Percentiles rank a stretch among this genome's conserved stretches.
These are phyloP conservation scores for Lepidocyrtinus sp. DNA, from an alignment of 2,888 invertebrate genomes.

Conservation along the genomic window DNA sequence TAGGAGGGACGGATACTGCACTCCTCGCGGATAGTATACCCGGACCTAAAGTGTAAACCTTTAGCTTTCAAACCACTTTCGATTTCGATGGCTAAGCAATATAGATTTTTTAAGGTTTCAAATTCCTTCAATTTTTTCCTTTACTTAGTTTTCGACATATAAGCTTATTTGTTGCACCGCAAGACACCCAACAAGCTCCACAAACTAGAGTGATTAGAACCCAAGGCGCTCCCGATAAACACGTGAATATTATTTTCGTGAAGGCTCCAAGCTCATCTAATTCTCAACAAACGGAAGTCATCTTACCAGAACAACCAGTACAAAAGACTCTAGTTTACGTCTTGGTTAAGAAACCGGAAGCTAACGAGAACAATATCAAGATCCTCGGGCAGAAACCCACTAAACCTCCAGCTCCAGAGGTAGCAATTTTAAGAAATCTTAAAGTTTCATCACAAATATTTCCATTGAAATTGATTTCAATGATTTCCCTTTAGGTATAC, in stretches of 20 bases:
- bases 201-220: conserved; percentile 23
- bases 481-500: too few relatives aligned
- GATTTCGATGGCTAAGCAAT: too few relatives aligned
- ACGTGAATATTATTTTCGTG: conserved; percentile 93
- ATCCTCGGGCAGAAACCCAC: conserved; percentile 85
- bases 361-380: conserved; percentile 84
- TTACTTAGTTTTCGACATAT: conserved; percentile 44
- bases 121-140: too few relatives aligned
- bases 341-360: conserved; percentile 88
- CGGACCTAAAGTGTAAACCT: conserved; percentile 36
- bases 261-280: conserved; percentile 82
- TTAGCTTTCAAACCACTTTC: too few relatives aligned
- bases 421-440: too few relatives aligned
- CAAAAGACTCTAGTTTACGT: conserved; percentile 92
- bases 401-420: conserved; percentile 88
- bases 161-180: conserved; percentile 37
- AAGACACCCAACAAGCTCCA: conserved; percentile 8
- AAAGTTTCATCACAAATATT: too few relatives aligned
- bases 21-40: conserved; percentile 11
- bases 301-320: conserved; percentile 80
- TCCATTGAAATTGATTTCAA: too few relatives aligned
- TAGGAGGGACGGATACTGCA: neutral
- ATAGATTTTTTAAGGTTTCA: too few relatives aligned
- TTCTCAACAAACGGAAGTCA: conserved; percentile 85
- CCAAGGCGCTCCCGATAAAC: conserved; percentile 82